A percentile compares a stretch with the other conserved stretches of the same genome.
Conservation (phyloP, 1,140 invertebrate species). For the Brachystomella parvula region DNA sequence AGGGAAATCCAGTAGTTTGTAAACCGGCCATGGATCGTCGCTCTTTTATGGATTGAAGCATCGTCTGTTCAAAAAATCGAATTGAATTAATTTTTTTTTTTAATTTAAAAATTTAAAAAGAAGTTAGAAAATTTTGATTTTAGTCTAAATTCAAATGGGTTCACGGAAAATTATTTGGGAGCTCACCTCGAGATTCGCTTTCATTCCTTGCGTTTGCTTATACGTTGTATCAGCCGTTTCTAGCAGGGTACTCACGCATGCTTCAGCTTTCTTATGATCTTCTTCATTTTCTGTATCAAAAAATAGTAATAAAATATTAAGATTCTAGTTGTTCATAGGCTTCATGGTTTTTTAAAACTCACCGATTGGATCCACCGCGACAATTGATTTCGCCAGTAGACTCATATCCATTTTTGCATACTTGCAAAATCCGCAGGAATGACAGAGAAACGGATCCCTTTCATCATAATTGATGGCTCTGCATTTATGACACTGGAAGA, state of each 20-base stretch:
- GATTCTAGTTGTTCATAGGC: too few species aligned
- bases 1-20: conserved; percentile 10
- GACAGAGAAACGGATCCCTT: conserved; percentile 96
- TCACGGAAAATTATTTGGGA: conserved; percentile 9
- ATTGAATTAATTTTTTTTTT: background rate
- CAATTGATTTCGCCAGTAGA: conserved; percentile 33
- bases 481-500: conserved; percentile 97
- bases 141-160: background rate
- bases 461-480: conserved; percentile 98
- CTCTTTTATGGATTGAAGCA: conserved; percentile 38
- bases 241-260: conserved; percentile 75
- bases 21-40: conserved; percentile 33
- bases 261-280: conserved; percentile 88
- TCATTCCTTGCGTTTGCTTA: conserved; percentile 76
- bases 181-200: conserved; percentile 72
- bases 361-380: conserved; percentile 35
- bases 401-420: conserved; percentile 95
- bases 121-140: background rate
- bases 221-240: conserved; percentile 94
- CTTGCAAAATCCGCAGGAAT: conserved; percentile 97
- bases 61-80: conserved; percentile 18
- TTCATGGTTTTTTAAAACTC: too few species aligned
- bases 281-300: conserved; percentile 77
- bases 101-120: background rate
- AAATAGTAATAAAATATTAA: background rate